These are phyloP conservation scores for Leptinotarsa tumamoca DNA, from an alignment of 2,888 invertebrate species.

Conservation along the genomic window DNA sequence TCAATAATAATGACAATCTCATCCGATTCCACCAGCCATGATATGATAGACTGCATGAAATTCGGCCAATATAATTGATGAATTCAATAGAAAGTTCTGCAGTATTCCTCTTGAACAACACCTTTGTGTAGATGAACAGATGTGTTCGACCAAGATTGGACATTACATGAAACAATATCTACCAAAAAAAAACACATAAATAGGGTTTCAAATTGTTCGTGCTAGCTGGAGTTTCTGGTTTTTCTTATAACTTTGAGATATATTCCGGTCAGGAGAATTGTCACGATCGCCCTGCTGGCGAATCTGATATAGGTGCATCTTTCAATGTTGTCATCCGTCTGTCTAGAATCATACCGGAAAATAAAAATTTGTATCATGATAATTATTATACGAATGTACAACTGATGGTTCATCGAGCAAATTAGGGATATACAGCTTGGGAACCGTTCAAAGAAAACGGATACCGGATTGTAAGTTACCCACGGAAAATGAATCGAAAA, in stretches of 20 bases:
- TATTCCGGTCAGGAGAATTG: conserved; percentile 23
- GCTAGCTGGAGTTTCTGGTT: not conserved
- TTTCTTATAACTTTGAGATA: conserved; percentile 36
- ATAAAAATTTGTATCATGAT: not conserved
- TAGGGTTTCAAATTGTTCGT: conserved; percentile 30
- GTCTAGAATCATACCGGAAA: not conserved
- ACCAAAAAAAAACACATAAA: too few relatives aligned
- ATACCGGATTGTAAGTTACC: not conserved
- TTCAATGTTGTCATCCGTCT: not conserved
- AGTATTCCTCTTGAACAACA: too few relatives aligned
- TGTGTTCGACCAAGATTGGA: too few relatives aligned
- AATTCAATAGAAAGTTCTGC: too few relatives aligned
- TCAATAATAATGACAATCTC: not conserved
- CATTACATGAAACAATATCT: not conserved
- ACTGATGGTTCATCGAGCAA: not conserved
- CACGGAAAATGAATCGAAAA: not conserved
- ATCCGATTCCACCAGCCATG: not conserved
- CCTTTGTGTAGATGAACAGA: too few relatives aligned
- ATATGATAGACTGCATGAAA: not conserved
- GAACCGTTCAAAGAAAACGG: conserved; percentile 28
- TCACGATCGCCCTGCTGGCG: not conserved
- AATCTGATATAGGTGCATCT: not conserved
- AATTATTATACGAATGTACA: conserved; percentile 3
- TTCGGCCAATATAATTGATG: too few relatives aligned
- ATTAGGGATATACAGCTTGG: not conserved